A percentile compares a stretch with the other conserved stretches of the same genome.
These are phyloP conservation scores for Hydraecia micacea DNA, from an alignment of 2,888 invertebrate species.

Conservation along the genomic window DNA sequence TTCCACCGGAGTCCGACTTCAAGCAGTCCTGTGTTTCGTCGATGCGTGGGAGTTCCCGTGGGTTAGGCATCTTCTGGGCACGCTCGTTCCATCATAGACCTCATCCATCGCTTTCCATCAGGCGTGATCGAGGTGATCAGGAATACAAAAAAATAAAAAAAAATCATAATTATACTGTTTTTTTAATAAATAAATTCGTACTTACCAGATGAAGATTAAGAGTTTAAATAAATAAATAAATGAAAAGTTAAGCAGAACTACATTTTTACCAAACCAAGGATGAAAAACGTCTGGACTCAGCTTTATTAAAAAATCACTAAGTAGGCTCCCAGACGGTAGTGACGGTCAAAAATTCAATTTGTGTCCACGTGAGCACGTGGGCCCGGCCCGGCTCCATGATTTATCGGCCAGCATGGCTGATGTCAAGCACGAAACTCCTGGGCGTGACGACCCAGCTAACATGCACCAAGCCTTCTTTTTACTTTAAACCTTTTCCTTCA, in stretches of 20 bases:
- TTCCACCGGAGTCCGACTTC: too few species aligned
- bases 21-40: too few species aligned
- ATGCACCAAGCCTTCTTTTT: constrained; percentile 27
- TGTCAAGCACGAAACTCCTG: constrained; percentile 57
- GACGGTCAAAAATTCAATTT: constrained; percentile 64
- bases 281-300: background rate
- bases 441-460: constrained; percentile 50
- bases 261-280: background rate
- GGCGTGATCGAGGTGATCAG: too few species aligned
- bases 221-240: background rate
- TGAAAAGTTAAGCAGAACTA: background rate
- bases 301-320: constrained; percentile 43
- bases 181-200: background rate
- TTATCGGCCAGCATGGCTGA: constrained; percentile 54
- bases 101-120: too few species aligned
- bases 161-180: too few species aligned
- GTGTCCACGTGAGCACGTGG: constrained; percentile 55
- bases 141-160: too few species aligned
- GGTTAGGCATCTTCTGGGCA: too few species aligned
- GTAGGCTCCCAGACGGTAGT: constrained; percentile 26
- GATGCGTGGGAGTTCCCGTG: too few species aligned
- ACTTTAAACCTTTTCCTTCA: rapidly evolving
- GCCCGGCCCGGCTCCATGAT: constrained; percentile 50
- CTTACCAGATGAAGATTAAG: background rate
- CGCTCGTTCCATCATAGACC: too few species aligned